A percentile compares a stretch with the other conserved stretches of the same genome.
phyloP scores from a whole-genome alignment of 2,113 vertebrate species.

The Psettodes erumei region DNA sequence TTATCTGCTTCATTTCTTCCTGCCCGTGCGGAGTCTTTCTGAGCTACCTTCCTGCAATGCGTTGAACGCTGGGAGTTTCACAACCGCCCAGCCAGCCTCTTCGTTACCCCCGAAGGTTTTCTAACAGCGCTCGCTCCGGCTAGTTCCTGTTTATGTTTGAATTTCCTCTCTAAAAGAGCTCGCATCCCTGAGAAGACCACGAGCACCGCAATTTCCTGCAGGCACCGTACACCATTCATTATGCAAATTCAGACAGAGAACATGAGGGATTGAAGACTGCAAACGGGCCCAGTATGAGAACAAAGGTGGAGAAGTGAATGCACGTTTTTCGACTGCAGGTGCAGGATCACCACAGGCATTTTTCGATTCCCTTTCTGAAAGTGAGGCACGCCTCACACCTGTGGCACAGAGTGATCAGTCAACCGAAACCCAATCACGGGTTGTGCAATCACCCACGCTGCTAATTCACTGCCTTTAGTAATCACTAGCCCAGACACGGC shows the following conservation, averaged over 20 bases:
- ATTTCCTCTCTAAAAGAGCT: conserved; percentile 44
- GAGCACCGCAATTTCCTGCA: conserved; percentile 51
- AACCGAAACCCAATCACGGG: conserved; percentile 18
- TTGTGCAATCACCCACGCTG: conserved; percentile 1
- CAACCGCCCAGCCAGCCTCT: conserved; percentile 14
- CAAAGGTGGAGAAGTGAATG: not conserved
- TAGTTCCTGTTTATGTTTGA: conserved; percentile 71
- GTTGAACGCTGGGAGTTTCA: conserved; percentile 42
- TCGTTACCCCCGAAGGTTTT: conserved; percentile 13
- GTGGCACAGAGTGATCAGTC: conserved; percentile 1
- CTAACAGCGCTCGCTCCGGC: conserved; percentile 12
- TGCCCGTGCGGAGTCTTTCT: conserved; percentile 42
- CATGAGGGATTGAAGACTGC: not conserved
- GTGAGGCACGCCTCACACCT: conserved; percentile 46
- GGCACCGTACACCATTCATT: conserved; percentile 20
- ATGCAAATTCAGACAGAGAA: conserved; percentile 8
- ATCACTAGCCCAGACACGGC: conserved; percentile 19
- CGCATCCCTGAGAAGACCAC: conserved; percentile 34
- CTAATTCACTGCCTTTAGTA: conserved; percentile 35
- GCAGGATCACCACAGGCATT: conserved; percentile 4
- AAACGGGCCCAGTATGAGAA: not conserved
- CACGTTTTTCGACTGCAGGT: conserved; percentile 10
- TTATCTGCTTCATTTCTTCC: conserved; percentile 53
- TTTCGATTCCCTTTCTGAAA: conserved; percentile 34
- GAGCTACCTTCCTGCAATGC: conserved; percentile 14